A percentile compares a stretch with the other conserved stretches of the same genome.
phyloP scores from a whole-genome alignment of 2,113 vertebrate species.

The Arenaria interpres region DNA sequence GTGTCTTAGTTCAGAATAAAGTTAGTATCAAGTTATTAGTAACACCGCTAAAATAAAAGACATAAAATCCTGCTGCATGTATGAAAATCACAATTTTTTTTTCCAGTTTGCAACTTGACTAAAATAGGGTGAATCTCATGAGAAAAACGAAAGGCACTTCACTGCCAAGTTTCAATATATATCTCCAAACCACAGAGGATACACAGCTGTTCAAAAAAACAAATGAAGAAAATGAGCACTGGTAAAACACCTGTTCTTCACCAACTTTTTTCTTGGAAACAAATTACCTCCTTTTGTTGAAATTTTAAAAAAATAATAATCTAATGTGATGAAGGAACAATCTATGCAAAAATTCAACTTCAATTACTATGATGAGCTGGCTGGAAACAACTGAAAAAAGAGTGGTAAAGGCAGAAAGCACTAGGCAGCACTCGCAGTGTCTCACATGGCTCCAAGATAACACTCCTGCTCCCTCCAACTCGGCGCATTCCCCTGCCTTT shows the following conservation, averaged over 20 bases:
- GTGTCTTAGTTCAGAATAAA: neutral
- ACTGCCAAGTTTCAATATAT: neutral
- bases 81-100: neutral
- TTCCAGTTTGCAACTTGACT: neutral
- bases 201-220: neutral
- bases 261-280: neutral
- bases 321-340: neutral
- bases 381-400: neutral
- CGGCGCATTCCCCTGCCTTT: rapidly evolving
- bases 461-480: neutral
- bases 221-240: neutral
- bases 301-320: neutral
- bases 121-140: neutral
- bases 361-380: neutral
- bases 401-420: neutral
- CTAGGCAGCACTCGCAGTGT: neutral
- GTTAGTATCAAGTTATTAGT: neutral
- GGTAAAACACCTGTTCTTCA: neutral
- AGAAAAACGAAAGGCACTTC: neutral
- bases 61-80: neutral
- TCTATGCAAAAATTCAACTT: neutral
- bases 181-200: neutral
- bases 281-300: neutral
- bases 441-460: neutral
- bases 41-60: neutral